Evolutionary conservation across 2,888 invertebrate genomes (phyloP).

Genomic region (Apodemia mormo): DNA sequence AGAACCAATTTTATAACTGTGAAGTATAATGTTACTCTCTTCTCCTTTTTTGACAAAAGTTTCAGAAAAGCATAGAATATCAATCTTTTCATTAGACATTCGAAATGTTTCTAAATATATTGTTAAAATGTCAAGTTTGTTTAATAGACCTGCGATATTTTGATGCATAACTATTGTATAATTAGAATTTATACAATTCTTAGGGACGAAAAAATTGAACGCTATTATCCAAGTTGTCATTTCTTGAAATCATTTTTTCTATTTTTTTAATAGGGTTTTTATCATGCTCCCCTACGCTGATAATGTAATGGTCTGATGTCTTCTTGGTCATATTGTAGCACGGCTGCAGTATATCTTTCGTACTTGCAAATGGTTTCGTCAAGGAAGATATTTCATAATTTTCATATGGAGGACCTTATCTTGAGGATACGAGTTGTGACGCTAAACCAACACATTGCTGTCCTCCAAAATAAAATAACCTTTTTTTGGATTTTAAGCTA

Average conservation of each 20-base stretch:
- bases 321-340: background rate
- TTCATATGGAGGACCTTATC: slow-evolving; percentile 12
- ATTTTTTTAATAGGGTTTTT: slow-evolving; percentile 12
- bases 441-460: background rate
- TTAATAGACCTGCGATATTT: background rate
- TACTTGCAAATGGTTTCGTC: slow-evolving; percentile 22
- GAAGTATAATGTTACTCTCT: background rate
- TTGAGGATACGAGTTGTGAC: slow-evolving; percentile 10
- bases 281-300: slow-evolving; percentile 25
- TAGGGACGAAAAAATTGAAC: background rate
- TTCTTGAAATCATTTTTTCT: background rate
- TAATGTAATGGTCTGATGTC: slow-evolving; percentile 19
- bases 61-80: background rate
- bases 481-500: background rate
- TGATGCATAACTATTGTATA: background rate
- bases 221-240: background rate
- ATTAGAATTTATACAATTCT: background rate
- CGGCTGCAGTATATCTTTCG: slow-evolving; percentile 21
- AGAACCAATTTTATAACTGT: background rate
- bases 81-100: background rate
- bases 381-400: slow-evolving; percentile 13
- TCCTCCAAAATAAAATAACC: background rate
- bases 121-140: background rate
- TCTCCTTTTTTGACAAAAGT: background rate
- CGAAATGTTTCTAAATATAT: background rate